These are phyloP conservation scores for Asbolus verrucosus DNA, from an alignment of 1,140 invertebrate species.

Conservation along the genomic window DNA sequence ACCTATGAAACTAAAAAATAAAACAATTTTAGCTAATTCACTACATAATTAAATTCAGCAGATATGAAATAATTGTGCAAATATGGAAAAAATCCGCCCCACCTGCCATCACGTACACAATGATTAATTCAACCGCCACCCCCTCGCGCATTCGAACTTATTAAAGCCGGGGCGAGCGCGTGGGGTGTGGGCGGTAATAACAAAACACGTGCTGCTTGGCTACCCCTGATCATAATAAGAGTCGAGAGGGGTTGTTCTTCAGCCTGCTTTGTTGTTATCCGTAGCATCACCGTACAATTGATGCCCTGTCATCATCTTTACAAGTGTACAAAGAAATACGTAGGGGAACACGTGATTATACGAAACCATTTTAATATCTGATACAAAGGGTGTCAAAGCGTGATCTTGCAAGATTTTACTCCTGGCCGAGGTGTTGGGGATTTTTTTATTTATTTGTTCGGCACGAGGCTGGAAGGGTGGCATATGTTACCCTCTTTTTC, in stretches of 20 bases:
- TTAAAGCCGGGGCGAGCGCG: constrained; percentile 14
- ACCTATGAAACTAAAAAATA: too few species aligned
- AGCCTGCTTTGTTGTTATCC: constrained; percentile 28
- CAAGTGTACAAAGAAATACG: constrained; percentile 30
- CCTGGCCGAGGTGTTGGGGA: too few species aligned
- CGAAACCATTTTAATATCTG: constrained; percentile 38
- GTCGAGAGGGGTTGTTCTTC: constrained; percentile 40
- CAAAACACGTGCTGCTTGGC: constrained; percentile 37
- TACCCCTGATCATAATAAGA: constrained; percentile 42
- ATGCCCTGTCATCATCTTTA: constrained; percentile 42
- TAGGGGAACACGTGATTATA: constrained; percentile 38
- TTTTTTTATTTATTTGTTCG: too few species aligned
- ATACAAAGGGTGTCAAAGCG: constrained; percentile 35
- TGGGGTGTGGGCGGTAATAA: constrained; percentile 36
- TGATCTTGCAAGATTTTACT: constrained; percentile 33
- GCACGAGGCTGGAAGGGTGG: too few species aligned
- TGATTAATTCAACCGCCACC: constrained; percentile 22
- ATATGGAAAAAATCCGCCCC: too few species aligned
- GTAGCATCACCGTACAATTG: constrained; percentile 40
- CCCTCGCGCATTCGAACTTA: constrained; percentile 19
- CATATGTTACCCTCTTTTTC: too few species aligned
- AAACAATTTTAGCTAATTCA: too few species aligned
- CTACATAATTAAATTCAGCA: too few species aligned
- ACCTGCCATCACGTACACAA: constrained; percentile 12
- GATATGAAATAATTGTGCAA: too few species aligned